Evolutionary conservation across 1,140 invertebrate species (phyloP).

Genomic region (Oreohelix idahoensis): DNA sequence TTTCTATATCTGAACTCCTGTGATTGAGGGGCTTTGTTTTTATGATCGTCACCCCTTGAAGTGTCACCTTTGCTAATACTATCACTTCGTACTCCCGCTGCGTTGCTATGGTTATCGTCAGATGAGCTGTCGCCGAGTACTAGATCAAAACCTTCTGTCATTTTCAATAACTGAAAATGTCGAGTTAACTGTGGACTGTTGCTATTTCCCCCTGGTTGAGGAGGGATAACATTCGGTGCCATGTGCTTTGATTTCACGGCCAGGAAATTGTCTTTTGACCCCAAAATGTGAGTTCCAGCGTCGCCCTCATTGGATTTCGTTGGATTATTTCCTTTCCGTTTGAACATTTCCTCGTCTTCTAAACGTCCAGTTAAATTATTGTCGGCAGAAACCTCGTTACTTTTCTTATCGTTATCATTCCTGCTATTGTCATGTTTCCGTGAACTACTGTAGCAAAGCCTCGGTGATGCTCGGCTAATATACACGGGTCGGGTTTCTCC

Average conservation of each 20-base stretch:
- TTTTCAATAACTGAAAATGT: slow-evolving; percentile 22
- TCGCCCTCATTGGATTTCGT: neutral
- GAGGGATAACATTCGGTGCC: neutral
- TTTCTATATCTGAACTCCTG: neutral
- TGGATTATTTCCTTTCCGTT: neutral
- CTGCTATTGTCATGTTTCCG: neutral
- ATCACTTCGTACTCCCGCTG: too few relatives aligned
- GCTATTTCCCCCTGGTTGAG: neutral
- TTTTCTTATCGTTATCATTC: neutral
- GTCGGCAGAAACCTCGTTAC: neutral
- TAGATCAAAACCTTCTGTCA: slow-evolving; percentile 18
- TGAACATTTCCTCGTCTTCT: slow-evolving; percentile 24
- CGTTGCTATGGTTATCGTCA: neutral
- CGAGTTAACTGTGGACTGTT: neutral
- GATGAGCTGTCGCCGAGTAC: slow-evolving; percentile 5
- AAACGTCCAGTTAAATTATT: neutral
- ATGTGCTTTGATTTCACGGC: slow-evolving; percentile 12
- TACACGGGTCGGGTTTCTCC: neutral
- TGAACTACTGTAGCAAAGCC: neutral
- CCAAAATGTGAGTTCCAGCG: neutral
- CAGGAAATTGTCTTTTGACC: slow-evolving; percentile 23
- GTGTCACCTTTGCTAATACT: neutral
- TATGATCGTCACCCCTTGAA: neutral
- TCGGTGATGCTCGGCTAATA: neutral
- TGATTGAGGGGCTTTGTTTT: neutral